Evolutionary conservation across 2,888 invertebrate species (phyloP).

Genomic region (Phortica magna): DNA sequence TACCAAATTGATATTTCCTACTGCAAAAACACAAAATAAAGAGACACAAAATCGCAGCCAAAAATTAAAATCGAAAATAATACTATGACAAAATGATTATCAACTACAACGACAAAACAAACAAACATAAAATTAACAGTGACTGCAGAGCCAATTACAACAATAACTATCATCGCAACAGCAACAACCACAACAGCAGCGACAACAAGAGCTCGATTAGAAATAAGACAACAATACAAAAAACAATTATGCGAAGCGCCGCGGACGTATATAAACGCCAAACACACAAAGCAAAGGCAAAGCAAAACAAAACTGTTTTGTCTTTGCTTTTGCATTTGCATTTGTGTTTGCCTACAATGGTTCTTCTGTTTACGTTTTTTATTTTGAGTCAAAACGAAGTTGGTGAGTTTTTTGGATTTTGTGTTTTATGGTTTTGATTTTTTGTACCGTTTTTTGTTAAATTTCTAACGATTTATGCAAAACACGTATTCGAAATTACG

Average conservation of each 20-base stretch:
- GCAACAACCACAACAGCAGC: constrained; percentile 27
- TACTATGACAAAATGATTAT: constrained; percentile 64
- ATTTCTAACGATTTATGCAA: constrained; percentile 5
- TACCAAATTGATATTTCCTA: constrained; percentile 36
- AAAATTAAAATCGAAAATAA: constrained; percentile 52
- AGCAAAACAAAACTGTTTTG: neutral
- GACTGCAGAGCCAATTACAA: neutral
- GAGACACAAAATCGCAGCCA: constrained; percentile 41
- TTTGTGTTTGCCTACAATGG: constrained; percentile 5
- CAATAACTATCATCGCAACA: constrained; percentile 3
- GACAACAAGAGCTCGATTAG: constrained; percentile 15
- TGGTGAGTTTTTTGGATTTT: constrained; percentile 24
- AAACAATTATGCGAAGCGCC: neutral
- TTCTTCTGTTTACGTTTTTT: neutral
- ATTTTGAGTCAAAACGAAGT: neutral
- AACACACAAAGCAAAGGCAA: constrained; percentile 9
- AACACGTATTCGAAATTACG: neutral
- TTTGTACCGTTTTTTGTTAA: neutral
- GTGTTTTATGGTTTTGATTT: neutral
- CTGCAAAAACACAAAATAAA: constrained; percentile 16
- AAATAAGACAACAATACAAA: constrained; percentile 5
- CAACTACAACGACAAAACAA: constrained; percentile 40
- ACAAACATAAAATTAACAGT: constrained; percentile 15
- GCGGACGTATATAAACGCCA: neutral
- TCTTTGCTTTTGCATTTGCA: constrained; percentile 25